Evolutionary conservation across 2,888 invertebrate species (phyloP).

Genomic region (Stenchaetothrips biformis): DNA sequence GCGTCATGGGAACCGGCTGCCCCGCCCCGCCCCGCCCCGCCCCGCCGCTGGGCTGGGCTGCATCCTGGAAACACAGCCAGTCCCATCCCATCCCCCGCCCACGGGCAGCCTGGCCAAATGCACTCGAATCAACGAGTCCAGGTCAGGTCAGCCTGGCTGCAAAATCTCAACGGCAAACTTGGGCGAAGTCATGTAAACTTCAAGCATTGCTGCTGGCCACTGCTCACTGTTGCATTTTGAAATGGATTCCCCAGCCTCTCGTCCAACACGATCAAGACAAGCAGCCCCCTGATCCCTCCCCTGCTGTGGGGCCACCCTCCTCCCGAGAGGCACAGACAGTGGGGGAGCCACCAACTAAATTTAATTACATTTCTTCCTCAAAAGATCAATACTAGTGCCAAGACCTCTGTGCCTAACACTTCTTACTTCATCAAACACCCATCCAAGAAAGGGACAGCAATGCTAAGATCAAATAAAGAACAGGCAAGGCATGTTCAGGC

Average conservation of each 20-base stretch:
- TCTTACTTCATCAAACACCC: background rate
- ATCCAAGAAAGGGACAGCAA: background rate
- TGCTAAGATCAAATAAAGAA: background rate
- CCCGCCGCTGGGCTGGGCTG: background rate
- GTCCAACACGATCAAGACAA: too few relatives aligned
- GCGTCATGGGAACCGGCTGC: conserved; percentile 15
- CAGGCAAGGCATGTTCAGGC: background rate
- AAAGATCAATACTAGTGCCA: background rate
- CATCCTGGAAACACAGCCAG: background rate
- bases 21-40: background rate
- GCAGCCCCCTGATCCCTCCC: too few relatives aligned
- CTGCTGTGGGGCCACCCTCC: too few relatives aligned
- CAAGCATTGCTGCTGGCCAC: too few relatives aligned
- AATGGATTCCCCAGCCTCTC: too few relatives aligned
- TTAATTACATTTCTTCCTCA: background rate
- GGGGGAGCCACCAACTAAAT: background rate
- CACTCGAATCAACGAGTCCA: too few relatives aligned
- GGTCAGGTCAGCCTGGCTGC: too few relatives aligned
- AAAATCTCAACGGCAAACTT: too few relatives aligned
- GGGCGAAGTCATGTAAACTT: too few relatives aligned
- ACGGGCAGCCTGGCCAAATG: background rate
- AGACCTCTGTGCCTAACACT: background rate
- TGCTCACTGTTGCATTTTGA: too few relatives aligned
- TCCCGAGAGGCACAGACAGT: too few relatives aligned
- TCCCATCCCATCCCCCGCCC: background rate